phyloP scores from a whole-genome alignment of 2,888 invertebrate genomes.

The Patella ulyssiponensis region DNA sequence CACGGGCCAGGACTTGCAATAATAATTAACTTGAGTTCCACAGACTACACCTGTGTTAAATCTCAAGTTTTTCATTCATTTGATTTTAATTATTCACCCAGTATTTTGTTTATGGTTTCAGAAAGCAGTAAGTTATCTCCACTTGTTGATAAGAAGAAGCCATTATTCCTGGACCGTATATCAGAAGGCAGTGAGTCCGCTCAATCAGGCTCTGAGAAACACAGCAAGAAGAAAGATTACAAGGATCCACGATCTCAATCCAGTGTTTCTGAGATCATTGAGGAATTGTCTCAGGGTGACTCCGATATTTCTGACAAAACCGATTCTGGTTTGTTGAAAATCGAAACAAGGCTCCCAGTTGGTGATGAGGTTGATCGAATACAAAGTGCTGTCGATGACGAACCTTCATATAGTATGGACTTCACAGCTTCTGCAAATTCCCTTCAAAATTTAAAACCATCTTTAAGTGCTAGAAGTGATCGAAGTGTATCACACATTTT shows the following conservation, averaged over 20 bases:
- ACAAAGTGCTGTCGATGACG: constrained; percentile 20
- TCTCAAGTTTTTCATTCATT: not conserved
- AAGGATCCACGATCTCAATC: constrained; percentile 17
- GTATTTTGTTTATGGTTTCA: not conserved
- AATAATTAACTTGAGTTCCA: not conserved
- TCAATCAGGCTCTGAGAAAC: constrained; percentile 18
- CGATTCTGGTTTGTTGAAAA: constrained; percentile 27
- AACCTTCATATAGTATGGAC: constrained; percentile 40
- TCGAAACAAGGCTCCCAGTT: constrained; percentile 16
- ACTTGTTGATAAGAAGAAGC: constrained; percentile 19
- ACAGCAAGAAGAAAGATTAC: constrained; percentile 11
- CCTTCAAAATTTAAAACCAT: constrained; percentile 38
- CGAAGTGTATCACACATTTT: not conserved
- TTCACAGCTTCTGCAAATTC: constrained; percentile 45
- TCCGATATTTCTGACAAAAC: constrained; percentile 24
- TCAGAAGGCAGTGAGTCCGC: constrained; percentile 59
- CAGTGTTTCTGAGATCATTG: constrained; percentile 45
- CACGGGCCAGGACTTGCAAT: too few species aligned
- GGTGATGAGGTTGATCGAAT: constrained; percentile 40
- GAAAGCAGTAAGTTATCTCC: not conserved
- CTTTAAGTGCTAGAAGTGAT: constrained; percentile 41
- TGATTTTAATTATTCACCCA: not conserved
- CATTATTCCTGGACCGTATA: constrained; percentile 49
- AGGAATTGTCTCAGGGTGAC: constrained; percentile 34
- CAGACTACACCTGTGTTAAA: not conserved